A percentile compares a stretch with the other conserved stretches of the same genome.
Evolutionary conservation across 2,797 vertebrate species (phyloP).

Genomic region (Chelidonichthys spinosus): DNA sequence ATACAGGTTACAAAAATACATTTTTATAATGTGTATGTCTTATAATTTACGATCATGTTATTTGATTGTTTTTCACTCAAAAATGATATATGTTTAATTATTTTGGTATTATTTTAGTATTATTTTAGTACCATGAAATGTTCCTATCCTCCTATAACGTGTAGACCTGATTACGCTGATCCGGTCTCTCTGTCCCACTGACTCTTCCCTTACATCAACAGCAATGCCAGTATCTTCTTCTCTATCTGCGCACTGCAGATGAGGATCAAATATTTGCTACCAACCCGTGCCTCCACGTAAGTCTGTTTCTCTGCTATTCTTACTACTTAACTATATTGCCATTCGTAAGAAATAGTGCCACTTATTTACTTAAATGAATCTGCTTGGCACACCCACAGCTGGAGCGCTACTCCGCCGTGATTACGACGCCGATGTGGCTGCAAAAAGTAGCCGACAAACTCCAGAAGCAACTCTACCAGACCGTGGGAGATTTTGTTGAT

Average conservation of each 20-base stretch:
- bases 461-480: slow-evolving; percentile 40
- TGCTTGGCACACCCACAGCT: slow-evolving; percentile 37
- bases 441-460: slow-evolving; percentile 50
- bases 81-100: too few species aligned
- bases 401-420: slow-evolving; percentile 20
- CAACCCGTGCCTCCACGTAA: slow-evolving; percentile 54
- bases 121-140: too few species aligned
- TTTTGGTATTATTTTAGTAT: too few species aligned
- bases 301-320: slow-evolving; percentile 3
- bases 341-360: too few species aligned
- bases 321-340: neutral
- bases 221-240: slow-evolving; percentile 74
- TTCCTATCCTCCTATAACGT: too few species aligned
- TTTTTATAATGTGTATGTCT: too few species aligned
- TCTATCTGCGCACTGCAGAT: slow-evolving; percentile 58
- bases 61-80: too few species aligned
- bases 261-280: slow-evolving; percentile 41
- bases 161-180: neutral
- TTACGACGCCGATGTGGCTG: slow-evolving; percentile 62
- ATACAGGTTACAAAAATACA: too few species aligned
- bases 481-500: slow-evolving; percentile 58
- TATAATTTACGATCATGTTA: too few species aligned
- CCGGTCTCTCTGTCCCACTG: neutral
- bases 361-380: too few species aligned
- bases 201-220: slow-evolving; percentile 33